Evolutionary conservation across 2,888 invertebrate genomes (phyloP).

Genomic region (Pristionchus fissidentatus): DNA sequence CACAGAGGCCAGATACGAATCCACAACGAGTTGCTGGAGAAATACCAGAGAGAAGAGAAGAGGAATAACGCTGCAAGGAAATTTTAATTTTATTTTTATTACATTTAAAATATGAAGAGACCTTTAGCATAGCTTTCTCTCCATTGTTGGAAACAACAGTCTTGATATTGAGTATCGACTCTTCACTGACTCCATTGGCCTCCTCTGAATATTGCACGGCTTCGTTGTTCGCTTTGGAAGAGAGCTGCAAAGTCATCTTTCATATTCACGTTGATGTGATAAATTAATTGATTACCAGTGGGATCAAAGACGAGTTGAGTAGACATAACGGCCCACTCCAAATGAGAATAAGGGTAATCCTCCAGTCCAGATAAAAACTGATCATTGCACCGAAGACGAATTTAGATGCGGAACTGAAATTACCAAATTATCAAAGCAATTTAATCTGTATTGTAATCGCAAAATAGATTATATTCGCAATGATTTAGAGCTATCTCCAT

Average conservation of each 20-base stretch:
- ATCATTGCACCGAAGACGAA: slow-evolving; percentile 10
- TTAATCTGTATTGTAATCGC: too few relatives aligned
- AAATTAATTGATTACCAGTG: neutral
- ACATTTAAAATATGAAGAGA: neutral
- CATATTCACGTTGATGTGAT: neutral
- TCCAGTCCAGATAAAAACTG: slow-evolving; percentile 20
- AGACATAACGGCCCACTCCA: slow-evolving; percentile 31
- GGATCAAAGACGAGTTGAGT: neutral
- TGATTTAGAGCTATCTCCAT: too few relatives aligned
- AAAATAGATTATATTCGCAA: too few relatives aligned
- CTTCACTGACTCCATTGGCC: slow-evolving; percentile 42
- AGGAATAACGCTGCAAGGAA: neutral
- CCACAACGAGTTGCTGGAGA: slow-evolving; percentile 17
- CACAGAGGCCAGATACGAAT: neutral
- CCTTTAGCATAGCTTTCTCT: slow-evolving; percentile 26
- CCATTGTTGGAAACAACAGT: slow-evolving; percentile 17
- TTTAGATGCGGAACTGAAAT: slow-evolving; percentile 1
- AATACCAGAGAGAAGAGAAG: slow-evolving; percentile 9
- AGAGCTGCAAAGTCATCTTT: neutral
- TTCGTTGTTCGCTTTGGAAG: neutral
- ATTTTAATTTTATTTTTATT: neutral
- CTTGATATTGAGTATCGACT: slow-evolving; percentile 30
- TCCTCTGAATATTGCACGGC: slow-evolving; percentile 13
- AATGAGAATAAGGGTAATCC: slow-evolving; percentile 13
- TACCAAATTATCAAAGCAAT: too few relatives aligned